These are phyloP conservation scores for Ceratina japonica DNA, from an alignment of 1,140 invertebrate genomes.

Conservation along the genomic window DNA sequence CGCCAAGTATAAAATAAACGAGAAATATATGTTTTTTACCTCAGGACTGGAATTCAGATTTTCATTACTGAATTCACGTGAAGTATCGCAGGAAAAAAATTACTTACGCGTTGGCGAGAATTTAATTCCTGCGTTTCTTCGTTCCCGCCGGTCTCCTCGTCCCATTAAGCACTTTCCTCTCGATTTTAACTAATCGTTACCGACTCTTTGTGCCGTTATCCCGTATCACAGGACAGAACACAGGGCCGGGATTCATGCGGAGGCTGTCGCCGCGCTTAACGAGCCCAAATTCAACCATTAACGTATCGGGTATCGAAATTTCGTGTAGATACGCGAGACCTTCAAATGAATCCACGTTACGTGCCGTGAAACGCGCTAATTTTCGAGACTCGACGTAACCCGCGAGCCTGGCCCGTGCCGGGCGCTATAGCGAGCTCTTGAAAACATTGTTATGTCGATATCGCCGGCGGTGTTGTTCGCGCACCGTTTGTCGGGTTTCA, in stretches of 20 bases:
- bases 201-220: constrained; percentile 1
- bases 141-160: too few relatives aligned
- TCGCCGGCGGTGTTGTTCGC: constrained; percentile 29
- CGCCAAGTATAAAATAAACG: too few relatives aligned
- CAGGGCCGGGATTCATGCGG: background rate
- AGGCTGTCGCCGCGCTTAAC: constrained; percentile 22
- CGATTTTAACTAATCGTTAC: too few relatives aligned
- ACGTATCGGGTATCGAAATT: constrained; percentile 49
- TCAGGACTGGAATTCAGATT: too few relatives aligned
- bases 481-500: constrained; percentile 55
- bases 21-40: too few relatives aligned
- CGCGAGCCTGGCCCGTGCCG: background rate
- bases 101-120: too few relatives aligned
- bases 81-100: too few relatives aligned
- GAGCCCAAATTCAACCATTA: constrained; percentile 41
- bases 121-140: too few relatives aligned
- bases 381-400: constrained; percentile 23
- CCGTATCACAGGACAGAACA: background rate
- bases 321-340: constrained; percentile 9
- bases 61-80: too few relatives aligned
- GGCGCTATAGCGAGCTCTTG: constrained; percentile 21
- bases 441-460: constrained; percentile 47
- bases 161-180: too few relatives aligned
- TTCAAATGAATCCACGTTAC: background rate
- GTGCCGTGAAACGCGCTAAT: constrained; percentile 21